These are phyloP conservation scores for Apodemia mormo DNA, from an alignment of 2,888 invertebrate genomes.

Conservation along the genomic window DNA sequence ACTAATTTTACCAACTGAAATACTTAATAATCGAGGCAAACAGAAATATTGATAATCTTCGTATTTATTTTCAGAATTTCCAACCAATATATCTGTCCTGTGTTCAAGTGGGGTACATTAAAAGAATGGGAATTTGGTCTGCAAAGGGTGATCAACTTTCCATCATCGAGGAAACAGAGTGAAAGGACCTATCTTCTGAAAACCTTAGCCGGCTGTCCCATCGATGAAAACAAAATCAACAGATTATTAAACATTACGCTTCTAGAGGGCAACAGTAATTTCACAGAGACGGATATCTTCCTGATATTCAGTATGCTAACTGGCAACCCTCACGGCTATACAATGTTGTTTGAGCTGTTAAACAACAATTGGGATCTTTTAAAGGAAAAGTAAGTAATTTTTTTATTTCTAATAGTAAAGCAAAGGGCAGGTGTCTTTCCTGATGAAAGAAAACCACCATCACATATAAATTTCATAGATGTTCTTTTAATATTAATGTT, in stretches of 20 bases:
- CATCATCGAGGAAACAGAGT: slow-evolving; percentile 85
- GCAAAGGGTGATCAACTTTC: slow-evolving; percentile 88
- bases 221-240: slow-evolving; percentile 86
- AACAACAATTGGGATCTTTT: slow-evolving; percentile 86
- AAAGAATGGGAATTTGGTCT: slow-evolving; percentile 93
- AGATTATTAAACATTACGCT: slow-evolving; percentile 84
- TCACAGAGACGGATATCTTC: slow-evolving; percentile 88
- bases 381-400: slow-evolving; percentile 81
- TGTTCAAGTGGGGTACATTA: slow-evolving; percentile 90
- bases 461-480: no score
- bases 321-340: slow-evolving; percentile 86
- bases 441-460: no score
- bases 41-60: background rate
- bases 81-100: slow-evolving; percentile 89
- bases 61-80: slow-evolving; percentile 79
- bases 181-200: slow-evolving; percentile 90
- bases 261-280: slow-evolving; percentile 86
- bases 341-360: slow-evolving; percentile 86
- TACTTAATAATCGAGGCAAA: no score
- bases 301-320: slow-evolving; percentile 89
- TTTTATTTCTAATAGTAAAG: no score
- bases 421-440: no score
- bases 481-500: no score
- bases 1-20: no score
- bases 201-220: slow-evolving; percentile 89